Evolutionary conservation across 2,113 vertebrate species (phyloP).

Genomic region (Theristicus caerulescens): DNA sequence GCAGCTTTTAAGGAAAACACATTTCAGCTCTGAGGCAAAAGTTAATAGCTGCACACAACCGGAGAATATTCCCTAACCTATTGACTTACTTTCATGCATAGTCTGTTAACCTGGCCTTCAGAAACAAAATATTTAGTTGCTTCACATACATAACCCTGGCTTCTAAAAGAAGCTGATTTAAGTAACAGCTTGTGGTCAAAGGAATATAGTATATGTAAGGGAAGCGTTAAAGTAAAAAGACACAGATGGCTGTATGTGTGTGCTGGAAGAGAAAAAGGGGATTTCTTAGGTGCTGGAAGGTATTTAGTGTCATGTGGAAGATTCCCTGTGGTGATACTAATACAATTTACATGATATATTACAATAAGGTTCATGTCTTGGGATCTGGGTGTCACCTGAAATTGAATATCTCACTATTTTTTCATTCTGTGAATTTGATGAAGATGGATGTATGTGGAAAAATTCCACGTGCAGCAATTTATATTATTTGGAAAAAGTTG

Average conservation of each 20-base stretch:
- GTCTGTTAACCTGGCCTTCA: not conserved
- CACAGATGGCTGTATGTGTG: not conserved
- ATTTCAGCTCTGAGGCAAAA: not conserved
- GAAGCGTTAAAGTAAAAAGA: not conserved
- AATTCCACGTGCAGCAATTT: not conserved
- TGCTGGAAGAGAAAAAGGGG: not conserved
- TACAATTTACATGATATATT: not conserved
- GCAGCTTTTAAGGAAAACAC: not conserved
- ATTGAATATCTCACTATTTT: not conserved
- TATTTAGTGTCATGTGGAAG: not conserved
- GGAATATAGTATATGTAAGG: not conserved
- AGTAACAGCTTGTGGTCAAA: not conserved
- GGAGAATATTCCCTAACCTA: not conserved
- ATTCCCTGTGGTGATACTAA: not conserved
- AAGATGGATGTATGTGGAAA: not conserved
- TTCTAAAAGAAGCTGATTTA: not conserved
- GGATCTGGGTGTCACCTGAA: not conserved
- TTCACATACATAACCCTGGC: not conserved
- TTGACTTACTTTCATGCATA: not conserved
- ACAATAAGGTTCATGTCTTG: not conserved
- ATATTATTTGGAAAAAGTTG: not conserved
- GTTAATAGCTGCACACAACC: not conserved
- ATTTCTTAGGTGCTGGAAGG: not conserved
- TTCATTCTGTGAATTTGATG: not conserved
- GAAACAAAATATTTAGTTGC: not conserved